A percentile compares a stretch with the other conserved stretches of the same genome.
Conservation (phyloP, 2,113 vertebrate species). For the Eudyptes chrysolophus region DNA sequence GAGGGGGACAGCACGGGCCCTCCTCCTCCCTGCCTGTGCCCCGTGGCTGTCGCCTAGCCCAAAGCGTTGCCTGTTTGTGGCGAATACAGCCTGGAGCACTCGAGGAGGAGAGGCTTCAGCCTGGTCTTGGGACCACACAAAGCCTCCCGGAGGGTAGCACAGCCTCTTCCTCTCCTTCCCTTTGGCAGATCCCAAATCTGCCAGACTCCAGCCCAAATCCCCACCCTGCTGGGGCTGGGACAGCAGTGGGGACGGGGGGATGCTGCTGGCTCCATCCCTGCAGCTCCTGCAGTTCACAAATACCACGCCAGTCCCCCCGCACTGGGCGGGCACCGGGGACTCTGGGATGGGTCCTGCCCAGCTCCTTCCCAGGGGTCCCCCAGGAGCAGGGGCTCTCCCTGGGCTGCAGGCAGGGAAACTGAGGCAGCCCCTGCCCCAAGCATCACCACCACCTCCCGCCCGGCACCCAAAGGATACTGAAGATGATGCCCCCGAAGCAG, state of each 20-base stretch:
- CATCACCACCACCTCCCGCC: neutral
- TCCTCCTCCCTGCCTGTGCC: neutral
- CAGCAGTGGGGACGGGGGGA: neutral
- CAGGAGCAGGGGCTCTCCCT: neutral
- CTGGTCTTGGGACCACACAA: neutral
- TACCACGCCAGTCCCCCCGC: accelerated
- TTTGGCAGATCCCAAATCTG: neutral
- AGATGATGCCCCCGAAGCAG: constrained; percentile 97
- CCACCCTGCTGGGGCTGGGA: accelerated
- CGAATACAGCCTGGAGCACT: neutral
- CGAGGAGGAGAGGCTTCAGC: neutral
- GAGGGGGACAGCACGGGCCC: neutral
- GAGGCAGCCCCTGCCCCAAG: neutral
- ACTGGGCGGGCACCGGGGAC: accelerated
- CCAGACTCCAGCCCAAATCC: neutral
- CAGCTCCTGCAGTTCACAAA: neutral
- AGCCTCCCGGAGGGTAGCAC: accelerated
- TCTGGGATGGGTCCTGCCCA: neutral
- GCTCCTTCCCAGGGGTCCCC: neutral
- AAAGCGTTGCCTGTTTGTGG: neutral
- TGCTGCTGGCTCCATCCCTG: neutral
- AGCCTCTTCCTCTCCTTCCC: neutral
- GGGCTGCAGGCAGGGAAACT: neutral
- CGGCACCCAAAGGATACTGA: constrained; percentile 88
- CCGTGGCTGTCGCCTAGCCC: neutral